Base-by-base conservation (phyloP, 2,888 invertebrate species). In the Microchrysa polita region DNA sequence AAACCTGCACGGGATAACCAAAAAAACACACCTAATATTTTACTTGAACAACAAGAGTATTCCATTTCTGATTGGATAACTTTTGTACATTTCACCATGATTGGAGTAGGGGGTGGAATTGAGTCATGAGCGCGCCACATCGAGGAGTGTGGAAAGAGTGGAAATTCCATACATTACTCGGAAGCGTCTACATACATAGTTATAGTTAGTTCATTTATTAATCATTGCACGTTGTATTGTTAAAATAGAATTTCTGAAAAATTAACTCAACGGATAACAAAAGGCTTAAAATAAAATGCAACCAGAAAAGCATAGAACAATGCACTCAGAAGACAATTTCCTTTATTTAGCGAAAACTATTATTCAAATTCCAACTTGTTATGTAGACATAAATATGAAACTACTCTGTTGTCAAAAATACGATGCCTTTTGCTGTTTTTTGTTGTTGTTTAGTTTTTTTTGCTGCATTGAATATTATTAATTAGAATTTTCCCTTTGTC, bases 31-130 rank as follows among this genome's bases (percentile, higher is more conserved):
- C n/a, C n/a, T n/a, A n/a, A 77, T 77, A 77, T 77, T 77, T 74
- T 74, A 77, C 75, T 77, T 77, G 77, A 73, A 77, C 74, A 73
- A 74, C 74, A 34, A 34, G 27, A 34, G 27, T 34, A 75, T 77
- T 77, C 74, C 75, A 75, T 73, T 75, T 77, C 77, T 75, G 77
- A 77, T 77, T 77, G 77, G 77, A 77, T 77, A 77, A 76, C 75
- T 77, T 73, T 67, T 73, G 27, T 34, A 34, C 7, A 5, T 34
- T 7, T 77, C 75, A 74, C 75, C 71, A 34, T 74, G 73, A 75
- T 75, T 73, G 67, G 73, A 69, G 34, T 20, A 60, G 9, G 60
- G 44, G 27, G 52, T 48, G 61, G 60, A 48, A 22, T 18, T 34
- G 27, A 18, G 12, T n/a, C 67, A 16, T n/a, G 48, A n/a, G 20